Percentiles rank a stretch among this genome's conserved stretches.
Conservation (phyloP, 2,113 vertebrate species). For the Ellobius talpinus region DNA sequence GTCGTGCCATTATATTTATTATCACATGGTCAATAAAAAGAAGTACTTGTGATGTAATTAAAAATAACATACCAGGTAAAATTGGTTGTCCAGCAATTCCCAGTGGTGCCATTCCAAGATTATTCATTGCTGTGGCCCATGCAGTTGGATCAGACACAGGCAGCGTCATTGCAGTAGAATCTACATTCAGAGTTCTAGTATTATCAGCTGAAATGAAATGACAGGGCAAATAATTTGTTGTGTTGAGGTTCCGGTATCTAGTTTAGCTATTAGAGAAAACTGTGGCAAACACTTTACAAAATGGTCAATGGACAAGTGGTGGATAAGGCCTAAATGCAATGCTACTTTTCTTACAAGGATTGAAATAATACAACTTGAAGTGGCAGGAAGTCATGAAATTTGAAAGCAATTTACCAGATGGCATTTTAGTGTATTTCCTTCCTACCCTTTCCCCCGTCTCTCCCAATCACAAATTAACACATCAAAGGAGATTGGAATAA, state of each 20-base stretch:
- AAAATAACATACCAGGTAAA: slow-evolving; percentile 91
- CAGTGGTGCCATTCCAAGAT: slow-evolving; percentile 96
- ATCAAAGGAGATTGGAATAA: slow-evolving; percentile 43
- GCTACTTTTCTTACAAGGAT: slow-evolving; percentile 11
- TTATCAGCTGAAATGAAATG: slow-evolving; percentile 88
- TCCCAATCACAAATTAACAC: not conserved
- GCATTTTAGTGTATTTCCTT: slow-evolving; percentile 31
- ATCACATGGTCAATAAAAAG: slow-evolving; percentile 64
- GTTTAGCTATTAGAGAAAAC: slow-evolving; percentile 53
- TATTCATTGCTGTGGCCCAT: slow-evolving; percentile 99
- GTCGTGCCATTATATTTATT: slow-evolving; percentile 71
- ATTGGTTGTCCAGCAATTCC: slow-evolving; percentile 94
- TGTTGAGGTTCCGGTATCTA: slow-evolving; percentile 37
- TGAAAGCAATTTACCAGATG: slow-evolving; percentile 61
- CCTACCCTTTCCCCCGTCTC: not conserved
- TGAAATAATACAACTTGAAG: slow-evolving; percentile 60
- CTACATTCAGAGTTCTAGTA: slow-evolving; percentile 91
- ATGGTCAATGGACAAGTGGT: slow-evolving; percentile 17
- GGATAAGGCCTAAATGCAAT: slow-evolving; percentile 40
- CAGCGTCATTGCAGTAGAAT: slow-evolving; percentile 93
- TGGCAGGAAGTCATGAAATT: slow-evolving; percentile 59
- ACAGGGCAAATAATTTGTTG: slow-evolving; percentile 65
- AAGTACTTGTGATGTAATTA: slow-evolving; percentile 66
- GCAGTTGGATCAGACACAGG: slow-evolving; percentile 95
- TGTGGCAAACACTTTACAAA: slow-evolving; percentile 43